A percentile compares a stretch with the other conserved stretches of the same genome.
phyloP scores from a whole-genome alignment of 1,140 invertebrate genomes.

The Pseudomyrmex cubaensis region DNA sequence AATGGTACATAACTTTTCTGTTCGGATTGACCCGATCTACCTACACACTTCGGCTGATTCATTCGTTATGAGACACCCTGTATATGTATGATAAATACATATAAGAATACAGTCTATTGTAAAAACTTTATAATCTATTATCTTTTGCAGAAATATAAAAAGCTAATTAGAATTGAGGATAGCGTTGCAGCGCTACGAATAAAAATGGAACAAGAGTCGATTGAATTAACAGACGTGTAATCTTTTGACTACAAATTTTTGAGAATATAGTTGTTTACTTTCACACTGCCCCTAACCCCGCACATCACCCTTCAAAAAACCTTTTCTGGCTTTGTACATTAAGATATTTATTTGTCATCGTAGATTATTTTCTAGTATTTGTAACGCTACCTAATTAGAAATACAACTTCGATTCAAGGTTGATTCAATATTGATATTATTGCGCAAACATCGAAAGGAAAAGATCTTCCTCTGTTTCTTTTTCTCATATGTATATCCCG shows the following conservation, averaged over 20 bases:
- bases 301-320: slow-evolving; percentile 31
- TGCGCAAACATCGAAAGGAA: no score
- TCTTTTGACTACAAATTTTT: slow-evolving; percentile 8
- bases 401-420: no score
- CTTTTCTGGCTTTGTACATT: slow-evolving; percentile 57
- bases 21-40: no score
- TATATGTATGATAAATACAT: not conserved
- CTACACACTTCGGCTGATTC: no score
- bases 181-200: slow-evolving; percentile 89
- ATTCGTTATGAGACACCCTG: no score
- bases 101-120: not conserved
- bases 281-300: slow-evolving; percentile 39
- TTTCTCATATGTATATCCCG: no score
- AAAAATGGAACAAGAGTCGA: slow-evolving; percentile 82
- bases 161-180: slow-evolving; percentile 91
- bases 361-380: not conserved
- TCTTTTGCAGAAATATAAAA: slow-evolving; percentile 90
- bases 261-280: slow-evolving; percentile 11
- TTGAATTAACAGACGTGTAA: slow-evolving; percentile 69
- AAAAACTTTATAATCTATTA: not conserved
- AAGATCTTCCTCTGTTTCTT: no score
- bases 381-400: no score
- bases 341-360: slow-evolving; percentile 46
- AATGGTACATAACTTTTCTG: no score
- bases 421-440: no score